phyloP scores from a whole-genome alignment of 1,140 invertebrate genomes.

The Orius insidiosus region DNA sequence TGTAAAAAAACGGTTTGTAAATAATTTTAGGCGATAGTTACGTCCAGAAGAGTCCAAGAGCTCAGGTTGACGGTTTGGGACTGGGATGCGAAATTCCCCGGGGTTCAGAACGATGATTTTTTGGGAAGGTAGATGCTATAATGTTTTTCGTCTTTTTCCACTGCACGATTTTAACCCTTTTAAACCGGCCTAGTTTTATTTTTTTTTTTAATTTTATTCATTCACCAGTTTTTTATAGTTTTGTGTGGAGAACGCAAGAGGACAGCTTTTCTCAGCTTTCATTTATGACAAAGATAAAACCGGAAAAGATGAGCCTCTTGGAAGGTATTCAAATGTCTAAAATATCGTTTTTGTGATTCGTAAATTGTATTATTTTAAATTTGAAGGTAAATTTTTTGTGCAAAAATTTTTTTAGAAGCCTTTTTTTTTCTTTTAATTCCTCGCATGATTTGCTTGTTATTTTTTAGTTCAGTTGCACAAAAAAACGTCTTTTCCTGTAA shows the following conservation, averaged over 20 bases:
- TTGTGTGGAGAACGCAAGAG: conserved; percentile 28
- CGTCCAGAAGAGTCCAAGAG: conserved; percentile 16
- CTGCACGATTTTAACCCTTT: conserved; percentile 10
- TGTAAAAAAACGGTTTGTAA: not conserved
- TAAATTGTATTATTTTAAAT: too few species aligned
- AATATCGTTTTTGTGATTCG: not conserved
- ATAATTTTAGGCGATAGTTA: conserved; percentile 18
- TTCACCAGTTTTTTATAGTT: conserved; percentile 24
- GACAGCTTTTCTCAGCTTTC: conserved; percentile 23
- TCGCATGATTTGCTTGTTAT: too few species aligned
- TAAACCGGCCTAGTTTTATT: conserved; percentile 6
- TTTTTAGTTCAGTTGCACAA: too few species aligned
- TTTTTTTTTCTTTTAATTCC: too few species aligned
- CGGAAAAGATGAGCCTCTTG: conserved; percentile 56
- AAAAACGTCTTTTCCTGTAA: too few species aligned
- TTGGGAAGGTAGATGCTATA: conserved; percentile 50
- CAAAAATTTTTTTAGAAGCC: too few species aligned
- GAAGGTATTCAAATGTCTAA: conserved; percentile 41
- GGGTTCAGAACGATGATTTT: conserved; percentile 63
- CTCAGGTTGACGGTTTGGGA: conserved; percentile 38
- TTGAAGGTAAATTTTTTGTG: too few species aligned
- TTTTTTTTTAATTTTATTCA: conserved; percentile 4
- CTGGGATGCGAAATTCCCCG: conserved; percentile 64
- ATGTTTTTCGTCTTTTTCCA: not conserved
- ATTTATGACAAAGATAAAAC: conserved; percentile 67